Conservation (phyloP, 2,113 vertebrate species). For the Suricata suricatta region DNA sequence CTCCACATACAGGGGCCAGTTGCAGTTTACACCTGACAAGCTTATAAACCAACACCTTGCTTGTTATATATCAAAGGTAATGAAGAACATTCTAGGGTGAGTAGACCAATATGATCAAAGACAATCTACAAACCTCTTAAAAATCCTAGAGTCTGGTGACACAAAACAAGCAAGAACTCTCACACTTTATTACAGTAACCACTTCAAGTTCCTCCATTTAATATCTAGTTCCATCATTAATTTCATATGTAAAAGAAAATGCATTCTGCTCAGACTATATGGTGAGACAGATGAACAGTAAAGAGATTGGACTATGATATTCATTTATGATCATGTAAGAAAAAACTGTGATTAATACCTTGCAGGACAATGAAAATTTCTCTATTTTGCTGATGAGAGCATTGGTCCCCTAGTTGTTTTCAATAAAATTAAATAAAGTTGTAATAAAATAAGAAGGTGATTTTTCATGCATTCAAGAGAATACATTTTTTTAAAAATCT, state of each 20-base stretch:
- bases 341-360: neutral
- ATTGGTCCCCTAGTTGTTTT: neutral
- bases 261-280: neutral
- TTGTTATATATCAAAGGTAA: neutral
- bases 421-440: neutral
- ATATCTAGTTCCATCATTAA: neutral
- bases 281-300: neutral
- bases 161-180: neutral
- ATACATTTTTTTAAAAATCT: neutral
- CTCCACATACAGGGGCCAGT: neutral
- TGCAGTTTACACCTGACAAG: neutral
- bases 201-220: neutral
- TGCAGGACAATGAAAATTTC: neutral
- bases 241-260: neutral
- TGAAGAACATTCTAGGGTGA: neutral
- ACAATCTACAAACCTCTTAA: neutral
- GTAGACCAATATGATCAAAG: neutral
- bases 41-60: neutral
- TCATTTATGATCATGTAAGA: neutral
- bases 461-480: neutral
- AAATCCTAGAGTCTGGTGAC: neutral
- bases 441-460: neutral
- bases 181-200: neutral
- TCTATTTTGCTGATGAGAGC: neutral
- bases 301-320: conserved; percentile 26